Evolutionary conservation across 2,888 invertebrate species (phyloP).

Genomic region (Horisme vitalbata): DNA sequence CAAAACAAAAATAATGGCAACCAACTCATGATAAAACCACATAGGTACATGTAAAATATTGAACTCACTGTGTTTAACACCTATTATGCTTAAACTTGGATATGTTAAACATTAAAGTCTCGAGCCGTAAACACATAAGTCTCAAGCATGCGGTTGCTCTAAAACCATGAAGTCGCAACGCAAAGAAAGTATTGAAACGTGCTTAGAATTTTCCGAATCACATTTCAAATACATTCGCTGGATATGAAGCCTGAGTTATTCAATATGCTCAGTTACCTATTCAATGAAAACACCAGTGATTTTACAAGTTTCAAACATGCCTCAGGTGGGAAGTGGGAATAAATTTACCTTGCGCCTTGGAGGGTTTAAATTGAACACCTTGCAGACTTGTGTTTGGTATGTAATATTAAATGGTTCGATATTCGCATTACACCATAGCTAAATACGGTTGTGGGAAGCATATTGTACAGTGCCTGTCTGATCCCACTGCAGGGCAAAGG

Average conservation of each 20-base stretch:
- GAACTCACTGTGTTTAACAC: too few species aligned
- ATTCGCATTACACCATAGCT: not conserved
- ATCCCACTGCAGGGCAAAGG: too few species aligned
- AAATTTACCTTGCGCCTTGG: slow-evolving; percentile 24
- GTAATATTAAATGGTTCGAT: slow-evolving; percentile 6
- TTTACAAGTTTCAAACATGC: slow-evolving; percentile 34
- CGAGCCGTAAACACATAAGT: not conserved
- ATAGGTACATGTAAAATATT: too few species aligned
- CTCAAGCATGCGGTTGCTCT: slow-evolving; percentile 12
- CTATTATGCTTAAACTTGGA: too few species aligned
- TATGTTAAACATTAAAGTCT: too few species aligned
- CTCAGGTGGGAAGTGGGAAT: slow-evolving; percentile 33
- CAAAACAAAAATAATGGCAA: too few species aligned
- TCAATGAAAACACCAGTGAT: slow-evolving; percentile 34
- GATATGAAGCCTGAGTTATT: slow-evolving; percentile 38
- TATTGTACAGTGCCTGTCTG: too few species aligned
- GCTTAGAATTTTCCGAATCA: slow-evolving; percentile 45
- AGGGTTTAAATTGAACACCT: slow-evolving; percentile 17
- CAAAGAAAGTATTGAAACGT: slow-evolving; percentile 44
- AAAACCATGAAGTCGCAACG: slow-evolving; percentile 22
- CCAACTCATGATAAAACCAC: too few species aligned
- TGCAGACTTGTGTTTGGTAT: slow-evolving; percentile 13
- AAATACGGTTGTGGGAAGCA: too few species aligned
- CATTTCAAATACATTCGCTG: slow-evolving; percentile 39
- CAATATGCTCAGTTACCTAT: slow-evolving; percentile 38